phyloP scores from a whole-genome alignment of 2,797 vertebrate genomes.

The Simalia tracyae region DNA sequence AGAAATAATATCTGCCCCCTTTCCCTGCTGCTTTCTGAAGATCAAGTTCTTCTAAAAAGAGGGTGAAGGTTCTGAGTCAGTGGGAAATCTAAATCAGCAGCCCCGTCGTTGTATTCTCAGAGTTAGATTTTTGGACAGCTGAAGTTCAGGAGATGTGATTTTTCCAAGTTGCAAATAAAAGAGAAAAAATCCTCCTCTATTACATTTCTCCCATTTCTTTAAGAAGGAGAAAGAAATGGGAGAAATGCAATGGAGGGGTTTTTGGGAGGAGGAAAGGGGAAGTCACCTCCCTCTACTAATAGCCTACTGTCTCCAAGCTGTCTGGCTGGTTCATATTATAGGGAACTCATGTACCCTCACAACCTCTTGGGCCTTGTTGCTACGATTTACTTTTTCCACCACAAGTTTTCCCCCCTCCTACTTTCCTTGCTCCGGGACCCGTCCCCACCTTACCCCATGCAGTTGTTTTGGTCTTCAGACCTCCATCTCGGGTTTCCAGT shows the following conservation, averaged over 20 bases:
- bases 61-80: not conserved
- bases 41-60: not conserved
- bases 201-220: not conserved
- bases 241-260: not conserved
- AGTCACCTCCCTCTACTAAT: not conserved
- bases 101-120: too few species aligned
- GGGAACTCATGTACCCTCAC: not conserved
- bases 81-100: not conserved
- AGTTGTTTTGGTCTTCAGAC: not conserved
- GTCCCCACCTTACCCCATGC: not conserved
- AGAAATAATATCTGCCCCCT: too few species aligned
- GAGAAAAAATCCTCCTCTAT: too few species aligned
- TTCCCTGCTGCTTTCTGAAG: too few species aligned
- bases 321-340: not conserved
- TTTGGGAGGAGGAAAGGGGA: not conserved
- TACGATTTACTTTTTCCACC: not conserved
- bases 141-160: too few species aligned
- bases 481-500: not conserved
- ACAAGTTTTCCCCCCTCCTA: not conserved
- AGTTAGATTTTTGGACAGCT: too few species aligned
- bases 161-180: too few species aligned
- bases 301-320: not conserved
- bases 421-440: not conserved
- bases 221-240: not conserved
- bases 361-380: not conserved